These are phyloP conservation scores for Griposia aprilina DNA, from an alignment of 2,888 invertebrate species.

Conservation along the genomic window DNA sequence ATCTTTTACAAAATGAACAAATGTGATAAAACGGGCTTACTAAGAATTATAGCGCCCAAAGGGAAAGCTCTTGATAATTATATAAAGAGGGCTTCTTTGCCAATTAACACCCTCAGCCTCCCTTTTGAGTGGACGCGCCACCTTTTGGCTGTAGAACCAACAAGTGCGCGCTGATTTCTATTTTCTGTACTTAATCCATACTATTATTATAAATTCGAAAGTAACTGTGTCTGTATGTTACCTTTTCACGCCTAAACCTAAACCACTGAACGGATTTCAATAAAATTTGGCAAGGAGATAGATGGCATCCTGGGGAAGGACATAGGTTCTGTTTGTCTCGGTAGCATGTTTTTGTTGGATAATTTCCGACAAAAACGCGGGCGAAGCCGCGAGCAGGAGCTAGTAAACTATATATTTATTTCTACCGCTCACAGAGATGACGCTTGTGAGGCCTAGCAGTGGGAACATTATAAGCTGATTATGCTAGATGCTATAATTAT, in stretches of 20 bases:
- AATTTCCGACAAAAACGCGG: too few species aligned
- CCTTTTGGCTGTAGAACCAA: slow-evolving; percentile 47
- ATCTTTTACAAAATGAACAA: slow-evolving; percentile 54
- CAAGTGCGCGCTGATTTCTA: slow-evolving; percentile 34
- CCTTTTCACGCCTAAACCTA: too few species aligned
- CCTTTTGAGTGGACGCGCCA: slow-evolving; percentile 58
- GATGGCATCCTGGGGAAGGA: too few species aligned
- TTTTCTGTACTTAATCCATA: slow-evolving; percentile 23
- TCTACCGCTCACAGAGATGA: not conserved
- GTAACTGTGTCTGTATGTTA: too few species aligned
- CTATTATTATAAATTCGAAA: too few species aligned
- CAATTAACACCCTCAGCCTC: slow-evolving; percentile 75
- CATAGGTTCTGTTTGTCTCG: too few species aligned
- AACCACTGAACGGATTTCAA: too few species aligned
- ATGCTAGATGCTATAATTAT: not conserved
- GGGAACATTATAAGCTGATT: too few species aligned
- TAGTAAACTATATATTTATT: slow-evolving; percentile 14
- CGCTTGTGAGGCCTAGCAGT: too few species aligned
- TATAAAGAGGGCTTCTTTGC: slow-evolving; percentile 70
- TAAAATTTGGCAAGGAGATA: too few species aligned
- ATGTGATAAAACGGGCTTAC: slow-evolving; percentile 60
- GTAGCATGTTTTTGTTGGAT: too few species aligned
- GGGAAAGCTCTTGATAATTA: slow-evolving; percentile 71
- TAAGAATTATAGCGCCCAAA: slow-evolving; percentile 61
- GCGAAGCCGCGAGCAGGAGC: too few species aligned